Conservation (phyloP, 2,113 vertebrate genomes). For the Otus sunia region DNA sequence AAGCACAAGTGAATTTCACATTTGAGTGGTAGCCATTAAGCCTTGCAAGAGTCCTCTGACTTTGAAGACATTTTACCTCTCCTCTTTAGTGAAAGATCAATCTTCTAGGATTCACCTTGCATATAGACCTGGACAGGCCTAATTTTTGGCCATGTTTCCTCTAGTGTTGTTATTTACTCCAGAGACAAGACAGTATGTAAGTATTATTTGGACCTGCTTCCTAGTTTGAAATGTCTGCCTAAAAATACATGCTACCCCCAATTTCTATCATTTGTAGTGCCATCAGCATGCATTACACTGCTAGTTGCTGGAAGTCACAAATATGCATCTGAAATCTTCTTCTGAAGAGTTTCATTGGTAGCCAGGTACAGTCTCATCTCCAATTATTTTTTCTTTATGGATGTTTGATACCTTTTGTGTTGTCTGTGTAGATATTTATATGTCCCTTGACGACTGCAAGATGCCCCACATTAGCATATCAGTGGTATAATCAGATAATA, state of each 20-base stretch:
- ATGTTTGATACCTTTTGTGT: background rate
- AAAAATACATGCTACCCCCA: background rate
- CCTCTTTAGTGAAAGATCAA: background rate
- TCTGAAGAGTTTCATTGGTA: background rate
- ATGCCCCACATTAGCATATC: background rate
- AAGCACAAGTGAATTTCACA: constrained; percentile 24
- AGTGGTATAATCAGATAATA: background rate
- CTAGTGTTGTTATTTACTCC: background rate
- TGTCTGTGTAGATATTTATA: background rate
- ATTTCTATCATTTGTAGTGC: background rate
- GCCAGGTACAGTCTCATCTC: background rate
- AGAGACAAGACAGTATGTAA: background rate
- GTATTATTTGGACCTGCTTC: background rate
- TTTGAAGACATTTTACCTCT: background rate
- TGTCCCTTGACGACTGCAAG: background rate
- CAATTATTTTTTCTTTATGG: background rate
- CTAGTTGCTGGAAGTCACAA: background rate
- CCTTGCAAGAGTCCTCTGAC: background rate
- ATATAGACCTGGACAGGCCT: background rate
- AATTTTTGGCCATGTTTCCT: background rate
- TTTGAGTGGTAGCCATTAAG: constrained; percentile 11
- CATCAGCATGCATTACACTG: background rate
- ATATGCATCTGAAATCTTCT: background rate
- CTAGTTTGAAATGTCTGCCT: background rate
- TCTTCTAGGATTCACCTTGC: background rate